These are phyloP conservation scores for Perizoma affinitatum DNA, from an alignment of 2,888 invertebrate species.

Conservation along the genomic window DNA sequence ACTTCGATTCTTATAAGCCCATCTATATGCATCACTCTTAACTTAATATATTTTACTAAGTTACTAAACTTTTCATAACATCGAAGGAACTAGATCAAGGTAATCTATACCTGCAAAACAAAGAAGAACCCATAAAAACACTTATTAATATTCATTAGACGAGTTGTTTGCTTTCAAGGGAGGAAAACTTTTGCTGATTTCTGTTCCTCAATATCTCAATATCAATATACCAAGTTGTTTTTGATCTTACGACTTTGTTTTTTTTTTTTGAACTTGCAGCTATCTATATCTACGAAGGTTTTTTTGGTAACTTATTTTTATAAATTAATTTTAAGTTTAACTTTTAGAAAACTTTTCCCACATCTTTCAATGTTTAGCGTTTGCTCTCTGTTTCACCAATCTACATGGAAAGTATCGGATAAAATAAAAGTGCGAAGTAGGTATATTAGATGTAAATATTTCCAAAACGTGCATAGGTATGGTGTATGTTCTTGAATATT, in stretches of 20 bases:
- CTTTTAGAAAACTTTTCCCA: too few relatives aligned
- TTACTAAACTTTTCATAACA: slow-evolving; percentile 18
- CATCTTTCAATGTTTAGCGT: too few relatives aligned
- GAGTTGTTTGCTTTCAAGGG: slow-evolving; percentile 1
- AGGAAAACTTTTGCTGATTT: slow-evolving; percentile 6
- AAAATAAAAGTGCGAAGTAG: too few relatives aligned
- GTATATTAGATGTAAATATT: too few relatives aligned
- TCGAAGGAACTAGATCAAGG: slow-evolving; percentile 17
- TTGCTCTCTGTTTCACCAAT: too few relatives aligned
- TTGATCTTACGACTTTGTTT: not conserved
- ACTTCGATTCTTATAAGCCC: not conserved
- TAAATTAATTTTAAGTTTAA: too few relatives aligned
- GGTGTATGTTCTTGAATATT: too few relatives aligned
- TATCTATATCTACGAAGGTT: too few relatives aligned
- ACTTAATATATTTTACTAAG: slow-evolving; percentile 22
- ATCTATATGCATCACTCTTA: slow-evolving; percentile 17
- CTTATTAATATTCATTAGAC: slow-evolving; percentile 25
- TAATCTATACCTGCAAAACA: slow-evolving; percentile 14
- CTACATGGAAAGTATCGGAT: too few relatives aligned
- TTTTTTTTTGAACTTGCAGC: too few relatives aligned
- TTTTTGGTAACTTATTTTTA: too few relatives aligned
- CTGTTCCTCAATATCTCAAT: not conserved
- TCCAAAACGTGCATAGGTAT: too few relatives aligned
- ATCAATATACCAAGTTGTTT: not conserved
- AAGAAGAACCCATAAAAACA: slow-evolving; percentile 18